Conservation (phyloP, 2,113 vertebrate genomes). For the Channa maculata region DNA sequence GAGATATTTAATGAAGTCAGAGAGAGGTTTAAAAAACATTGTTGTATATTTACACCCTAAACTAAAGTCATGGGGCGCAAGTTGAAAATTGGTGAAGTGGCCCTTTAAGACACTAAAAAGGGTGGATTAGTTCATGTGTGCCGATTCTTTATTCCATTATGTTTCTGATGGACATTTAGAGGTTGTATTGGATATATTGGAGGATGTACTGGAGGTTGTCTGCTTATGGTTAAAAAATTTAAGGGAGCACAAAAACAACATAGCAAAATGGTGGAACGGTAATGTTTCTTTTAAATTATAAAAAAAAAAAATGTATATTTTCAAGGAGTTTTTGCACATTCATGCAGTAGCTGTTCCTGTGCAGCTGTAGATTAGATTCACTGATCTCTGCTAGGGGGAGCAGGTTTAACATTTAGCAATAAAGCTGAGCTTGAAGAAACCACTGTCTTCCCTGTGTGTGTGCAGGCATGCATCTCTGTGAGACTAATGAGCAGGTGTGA, state of each 20-base stretch:
- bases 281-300: conserved; percentile 10
- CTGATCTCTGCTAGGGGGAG: conserved; percentile 34
- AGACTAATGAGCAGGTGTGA: conserved; percentile 32
- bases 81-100: no score
- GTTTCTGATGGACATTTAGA: no score
- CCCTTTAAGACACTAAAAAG: conserved; percentile 5
- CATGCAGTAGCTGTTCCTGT: conserved; percentile 46
- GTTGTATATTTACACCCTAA: no score
- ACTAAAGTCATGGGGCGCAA: no score
- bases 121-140: background rate
- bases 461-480: conserved; percentile 14
- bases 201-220: background rate
- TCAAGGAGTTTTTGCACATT: conserved; percentile 24
- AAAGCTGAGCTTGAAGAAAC: conserved; percentile 64
- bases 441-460: conserved; percentile 68
- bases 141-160: background rate
- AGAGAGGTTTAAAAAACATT: no score
- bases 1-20: no score
- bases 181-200: no score
- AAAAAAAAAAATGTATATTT: conserved; percentile 9
- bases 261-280: no score
- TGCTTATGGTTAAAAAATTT: background rate
- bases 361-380: conserved; percentile 27
- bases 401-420: conserved; percentile 74
- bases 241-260: background rate